Percentiles rank a stretch among this genome's conserved stretches.
Evolutionary conservation across 2,113 vertebrate genomes (phyloP).

Genomic region (Brachypodius melanocephalos): DNA sequence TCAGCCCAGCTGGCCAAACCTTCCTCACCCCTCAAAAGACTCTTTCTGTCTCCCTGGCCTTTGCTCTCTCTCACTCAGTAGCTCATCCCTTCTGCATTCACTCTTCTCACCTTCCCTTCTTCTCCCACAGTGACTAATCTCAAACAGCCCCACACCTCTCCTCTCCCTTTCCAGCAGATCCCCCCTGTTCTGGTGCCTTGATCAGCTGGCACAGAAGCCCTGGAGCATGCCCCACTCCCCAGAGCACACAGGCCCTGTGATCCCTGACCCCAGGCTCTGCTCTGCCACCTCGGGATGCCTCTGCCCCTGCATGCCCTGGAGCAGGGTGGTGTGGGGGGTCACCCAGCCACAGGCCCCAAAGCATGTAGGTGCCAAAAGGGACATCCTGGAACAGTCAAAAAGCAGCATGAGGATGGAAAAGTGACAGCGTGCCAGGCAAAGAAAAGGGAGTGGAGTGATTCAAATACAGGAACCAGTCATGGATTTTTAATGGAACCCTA

Average conservation of each 20-base stretch:
- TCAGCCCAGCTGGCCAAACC: background rate
- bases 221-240: background rate
- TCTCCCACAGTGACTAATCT: background rate
- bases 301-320: conserved; percentile 1
- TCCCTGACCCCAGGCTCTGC: conserved; percentile 7
- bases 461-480: background rate
- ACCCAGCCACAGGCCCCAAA: background rate
- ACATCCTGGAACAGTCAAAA: conserved; percentile 35
- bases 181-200: background rate
- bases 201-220: background rate
- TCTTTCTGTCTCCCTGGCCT: background rate
- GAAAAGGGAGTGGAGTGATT: background rate
- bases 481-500: background rate
- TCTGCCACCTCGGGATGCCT: conserved; percentile 5
- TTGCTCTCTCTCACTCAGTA: background rate
- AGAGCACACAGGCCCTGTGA: background rate
- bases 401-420: conserved; percentile 37
- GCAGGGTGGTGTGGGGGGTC: background rate
- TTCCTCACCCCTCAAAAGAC: background rate
- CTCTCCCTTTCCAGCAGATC: background rate
- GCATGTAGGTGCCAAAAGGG: conserved; percentile 11
- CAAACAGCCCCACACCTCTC: background rate
- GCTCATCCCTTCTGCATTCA: background rate
- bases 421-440: background rate
- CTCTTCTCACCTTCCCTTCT: background rate